Evolutionary conservation across 2,113 vertebrate genomes (phyloP).

Genomic region (Piprites chloris): DNA sequence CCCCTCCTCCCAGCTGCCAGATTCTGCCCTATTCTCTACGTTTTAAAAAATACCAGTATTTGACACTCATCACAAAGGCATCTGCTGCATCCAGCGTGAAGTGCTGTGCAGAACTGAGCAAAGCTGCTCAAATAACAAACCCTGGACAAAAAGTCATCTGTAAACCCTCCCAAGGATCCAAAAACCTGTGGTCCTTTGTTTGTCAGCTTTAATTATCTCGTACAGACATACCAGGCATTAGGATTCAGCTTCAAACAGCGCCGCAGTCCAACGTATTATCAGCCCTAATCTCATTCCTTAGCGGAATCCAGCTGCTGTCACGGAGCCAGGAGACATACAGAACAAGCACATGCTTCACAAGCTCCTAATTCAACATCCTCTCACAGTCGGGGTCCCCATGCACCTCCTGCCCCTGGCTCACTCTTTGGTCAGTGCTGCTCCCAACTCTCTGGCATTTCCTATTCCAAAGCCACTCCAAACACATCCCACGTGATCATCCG

Average conservation of each 20-base stretch:
- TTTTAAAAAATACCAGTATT: neutral
- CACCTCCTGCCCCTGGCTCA: neutral
- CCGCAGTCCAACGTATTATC: too few relatives aligned
- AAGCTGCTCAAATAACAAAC: neutral
- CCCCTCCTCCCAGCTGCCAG: neutral
- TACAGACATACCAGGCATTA: neutral
- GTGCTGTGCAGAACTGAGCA: neutral
- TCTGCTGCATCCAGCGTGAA: neutral
- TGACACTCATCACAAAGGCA: neutral
- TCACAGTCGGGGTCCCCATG: accelerated
- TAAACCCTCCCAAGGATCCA: neutral
- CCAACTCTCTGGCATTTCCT: neutral
- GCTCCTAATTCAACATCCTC: neutral
- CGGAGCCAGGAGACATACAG: neutral
- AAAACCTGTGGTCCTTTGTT: neutral
- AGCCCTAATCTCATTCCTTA: neutral
- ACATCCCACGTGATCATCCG: neutral
- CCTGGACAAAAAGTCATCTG: neutral
- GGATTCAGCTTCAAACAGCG: neutral
- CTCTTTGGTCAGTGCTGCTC: neutral
- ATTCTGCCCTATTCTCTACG: neutral
- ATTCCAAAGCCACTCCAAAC: neutral
- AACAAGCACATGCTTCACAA: neutral
- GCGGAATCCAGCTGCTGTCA: neutral
- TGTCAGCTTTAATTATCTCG: neutral